Evolutionary conservation across 2,113 vertebrate genomes (phyloP), one percentile per base, ranked within the genome.

Genomic region (Ceyx melanurus): DNA sequence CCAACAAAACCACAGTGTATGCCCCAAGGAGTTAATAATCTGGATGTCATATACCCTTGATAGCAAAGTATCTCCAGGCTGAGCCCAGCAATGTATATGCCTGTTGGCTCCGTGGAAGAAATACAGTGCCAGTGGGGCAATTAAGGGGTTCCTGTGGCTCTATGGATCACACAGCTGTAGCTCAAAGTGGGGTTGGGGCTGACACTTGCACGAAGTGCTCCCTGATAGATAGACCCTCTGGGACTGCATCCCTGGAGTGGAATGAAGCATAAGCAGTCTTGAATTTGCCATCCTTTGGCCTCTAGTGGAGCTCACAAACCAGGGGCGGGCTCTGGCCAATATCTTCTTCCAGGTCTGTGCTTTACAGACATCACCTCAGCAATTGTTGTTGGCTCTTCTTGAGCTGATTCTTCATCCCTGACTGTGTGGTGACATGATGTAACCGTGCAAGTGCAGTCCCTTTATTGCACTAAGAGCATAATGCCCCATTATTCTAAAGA

Each of bases 341-440:
- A 28, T 45, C 80, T 75, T 84, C 51, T 85, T 50, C 62, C 71
- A 65, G 88, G 74, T 21, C 86, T 79, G 33, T 64, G 67, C 67
- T 87, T 92, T 6, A 31, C 86, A 97, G 91, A 97, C 92, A 76
- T 90, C 93, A 90, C 96, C 95, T 96, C 94, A 96, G 88, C 73
- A 67, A 93, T 94, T 87, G 71, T 64, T 79, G 82, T 89, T 97
- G 94, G 93, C 93, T 82, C 77, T 68, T 84, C 48, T 45, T 61
- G 78, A 35, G 42, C 22, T 83, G 89, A 88, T 92, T 91, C 92
- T 74, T 76, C 61, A 58, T 60, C 93, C 76, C 70, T 94, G 96
- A 92, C 91, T 79, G 75, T 33, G 0, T 1, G 11, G 54, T 3
- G 10, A 6, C 7, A 60, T 95, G 92, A 95, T 76, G 93, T 94